Base-by-base conservation (phyloP, 2,113 vertebrate species). In the Triplophysa rosa region DNA sequence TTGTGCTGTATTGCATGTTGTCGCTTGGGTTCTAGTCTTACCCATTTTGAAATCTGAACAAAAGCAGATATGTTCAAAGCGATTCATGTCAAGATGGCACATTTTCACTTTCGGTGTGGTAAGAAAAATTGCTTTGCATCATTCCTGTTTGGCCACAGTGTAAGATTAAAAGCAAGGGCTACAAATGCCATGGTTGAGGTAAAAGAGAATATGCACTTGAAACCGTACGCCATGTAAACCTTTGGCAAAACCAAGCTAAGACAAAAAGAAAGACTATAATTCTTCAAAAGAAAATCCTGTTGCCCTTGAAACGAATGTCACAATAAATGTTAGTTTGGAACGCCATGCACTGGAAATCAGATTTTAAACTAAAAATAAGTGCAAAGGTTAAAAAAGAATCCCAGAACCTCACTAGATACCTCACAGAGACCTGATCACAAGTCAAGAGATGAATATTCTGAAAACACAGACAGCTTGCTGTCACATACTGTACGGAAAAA, bases 401-500 rank as follows among this genome's bases (percentile, higher is more conserved):
- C 61, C 69, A 75, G 61, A 78, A 78, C 24, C 21, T 59, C 42
- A 77, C 66, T 65, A 78, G 81, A 26, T 26, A 26, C 2, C 65
- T 78, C 67, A 79, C 54, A 56, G 62, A 77, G 17, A 17, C 29
- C 49, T 67, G 58, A 64, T 69, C 59, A 69, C 64, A 78, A 69
- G 78, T 81, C 52, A 67, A 49, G 12, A 37, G 59, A 9, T 37
- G 82, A 66, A 78, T 72, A 72, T 26, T 66, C 63, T 56, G 67
- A 77, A 71, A 72, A 80, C 33, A 37, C 64, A 47, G 84, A 69
- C 59, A 84, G 63, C 12, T 2, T 14, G 14, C 12, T 52, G 14
- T 78, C 80, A 80, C 81, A 84, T 67, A 86, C 67, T 59, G 74
- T 84, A n/a, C 8, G 52, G 17, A 56, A 56, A 82, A 85, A 80